Evolutionary conservation across 1,140 invertebrate species (phyloP).

Genomic region (Orius insidiosus): DNA sequence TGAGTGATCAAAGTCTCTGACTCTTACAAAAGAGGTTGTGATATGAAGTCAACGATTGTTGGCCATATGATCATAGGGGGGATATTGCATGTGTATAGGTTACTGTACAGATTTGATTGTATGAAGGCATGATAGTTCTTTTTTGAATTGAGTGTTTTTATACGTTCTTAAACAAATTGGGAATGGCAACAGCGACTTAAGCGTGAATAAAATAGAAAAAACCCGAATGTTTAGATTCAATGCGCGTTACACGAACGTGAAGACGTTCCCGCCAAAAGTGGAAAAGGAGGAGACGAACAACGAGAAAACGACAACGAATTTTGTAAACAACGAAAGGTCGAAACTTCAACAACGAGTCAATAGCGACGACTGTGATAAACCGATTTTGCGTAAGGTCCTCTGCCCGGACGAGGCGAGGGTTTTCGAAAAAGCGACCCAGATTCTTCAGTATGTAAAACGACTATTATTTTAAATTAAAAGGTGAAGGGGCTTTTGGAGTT

Average conservation of each 20-base stretch:
- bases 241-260: conserved; percentile 10
- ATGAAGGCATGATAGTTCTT: no score
- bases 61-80: no score
- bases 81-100: no score
- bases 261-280: conserved; percentile 4
- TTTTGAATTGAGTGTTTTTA: no score
- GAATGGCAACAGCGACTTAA: no score
- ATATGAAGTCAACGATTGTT: no score
- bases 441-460: conserved; percentile 55
- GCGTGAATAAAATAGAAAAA: not conserved
- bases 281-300: conserved; percentile 9
- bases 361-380: conserved; percentile 30
- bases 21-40: no score
- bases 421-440: conserved; percentile 64
- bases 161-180: no score
- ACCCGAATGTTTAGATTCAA: conserved; percentile 15
- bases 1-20: no score
- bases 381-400: conserved; percentile 20
- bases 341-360: conserved; percentile 21
- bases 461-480: not conserved
- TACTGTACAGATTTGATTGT: no score
- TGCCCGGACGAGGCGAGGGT: conserved; percentile 51
- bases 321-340: conserved; percentile 20
- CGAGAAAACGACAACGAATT: conserved; percentile 17
- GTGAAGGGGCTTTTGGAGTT: not conserved